Evolutionary conservation across 2,113 vertebrate genomes (phyloP), one percentile per base, ranked within the genome.

Genomic region (Leucoraja erinaceus): DNA sequence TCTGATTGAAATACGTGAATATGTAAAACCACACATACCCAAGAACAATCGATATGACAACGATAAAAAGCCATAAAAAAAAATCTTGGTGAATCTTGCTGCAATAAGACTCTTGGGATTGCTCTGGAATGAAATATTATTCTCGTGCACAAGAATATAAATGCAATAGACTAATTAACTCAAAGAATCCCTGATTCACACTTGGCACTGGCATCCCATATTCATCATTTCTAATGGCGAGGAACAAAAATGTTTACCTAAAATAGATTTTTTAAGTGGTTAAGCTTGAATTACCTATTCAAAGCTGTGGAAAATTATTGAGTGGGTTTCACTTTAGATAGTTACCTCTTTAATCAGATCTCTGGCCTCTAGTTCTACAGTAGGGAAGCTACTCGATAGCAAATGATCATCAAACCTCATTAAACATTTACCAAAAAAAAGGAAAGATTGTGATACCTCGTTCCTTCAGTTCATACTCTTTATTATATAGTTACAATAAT

Each of bases 211-310:
- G 31, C 6, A 70, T 70, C 33, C 25, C 33, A 54, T 54, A 54
- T 72, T 91, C 22, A 54, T 72, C 90, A 91, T 91, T 91, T 72
- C 68, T 91, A 91, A 91, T 28, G 33, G 90, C 31, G 4, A 28
- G 68, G 90, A 72, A 74, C 22, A 91, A 74, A 91, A 74, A 91
- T 74, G 90, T 91, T 54, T 38, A 54, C 33, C 90, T 91, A 72
- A 91, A 91, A 91, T 72, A 74, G 66, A 28, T 54, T 91, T 72
- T 91, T 70, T 5, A 72, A 74, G 72, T 91, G 68, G 66, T 47
- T 91, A 91, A 54, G 22, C 33, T 74, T 70, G 66, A 72, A 74
- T 68, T 74, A 47, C 31, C 90, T 72, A 28, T 54, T 91, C 90
- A 25, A 47, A 14, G 33, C 10, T 54, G 33, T 28, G 47, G 90